Base-by-base conservation (phyloP, 1,140 invertebrate species). In the Leptinotarsa undecemlineata region DNA sequence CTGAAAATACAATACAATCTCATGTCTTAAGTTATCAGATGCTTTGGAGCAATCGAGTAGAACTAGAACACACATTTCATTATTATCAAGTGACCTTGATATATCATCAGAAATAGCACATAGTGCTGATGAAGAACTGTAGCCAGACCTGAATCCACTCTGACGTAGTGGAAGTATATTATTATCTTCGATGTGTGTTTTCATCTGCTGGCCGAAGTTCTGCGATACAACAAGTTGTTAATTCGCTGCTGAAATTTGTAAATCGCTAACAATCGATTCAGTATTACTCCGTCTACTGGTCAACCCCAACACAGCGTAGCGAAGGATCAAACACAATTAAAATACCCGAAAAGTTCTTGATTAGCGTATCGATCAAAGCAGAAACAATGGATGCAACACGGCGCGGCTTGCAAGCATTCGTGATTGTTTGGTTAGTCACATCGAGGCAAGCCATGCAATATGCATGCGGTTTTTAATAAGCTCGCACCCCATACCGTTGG, bases 381-480 rank as follows among this genome's bases (percentile, higher is more conserved):
- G 51, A 19, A 57, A 57, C 51, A 57, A 57, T 57, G 51, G 51
- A 57, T 57, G 51, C 51, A 57, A 57, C 33, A 48, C 19, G 74
- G 63, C 67, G 42, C 19, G 74, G 63, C 67, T 64, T 63, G 47
- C 57, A 68, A 68, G 70, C 74, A 74, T 76, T 42, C 26, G 77
- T 74, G 77, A 76, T 78, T 78, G 77, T 78, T 78, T 78, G 66
- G 73, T 75, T 75, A 74, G 76, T 75, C 74, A 75, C 62, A 57
- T 57, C 51, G 51, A 19, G 51, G 15, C 51, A 57, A 64, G 48
- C 60, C 74, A 77, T 79, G 78, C 76, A 79, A 79, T 77, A 79
- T 79, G 78, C 78, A 79, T 79, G 78, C 76, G 78, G 78, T 79
- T 79, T 79, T 79, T 79, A 79, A 79, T 79, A 79, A 77, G 74